Evolutionary conservation across 1,140 invertebrate genomes (phyloP).

Genomic region (Diorhabda carinulata): DNA sequence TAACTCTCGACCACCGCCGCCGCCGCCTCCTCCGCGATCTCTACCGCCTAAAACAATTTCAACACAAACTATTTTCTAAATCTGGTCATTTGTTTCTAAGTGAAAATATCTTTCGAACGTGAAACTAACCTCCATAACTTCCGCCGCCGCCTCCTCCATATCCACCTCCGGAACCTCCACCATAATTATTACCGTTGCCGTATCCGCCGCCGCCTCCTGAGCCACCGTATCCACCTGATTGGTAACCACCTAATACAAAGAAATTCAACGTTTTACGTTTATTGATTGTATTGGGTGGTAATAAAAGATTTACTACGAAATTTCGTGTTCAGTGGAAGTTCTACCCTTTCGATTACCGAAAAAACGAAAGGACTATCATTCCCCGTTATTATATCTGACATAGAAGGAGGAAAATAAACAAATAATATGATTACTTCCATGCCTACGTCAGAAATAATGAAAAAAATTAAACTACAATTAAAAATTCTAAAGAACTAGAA

Average conservation of each 20-base stretch:
- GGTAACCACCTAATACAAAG: constrained; percentile 24
- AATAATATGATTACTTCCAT: constrained; percentile 18
- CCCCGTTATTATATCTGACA: constrained; percentile 23
- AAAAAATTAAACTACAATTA: background rate
- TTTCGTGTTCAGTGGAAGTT: constrained; percentile 24
- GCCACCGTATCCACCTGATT: constrained; percentile 27
- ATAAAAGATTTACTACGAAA: background rate
- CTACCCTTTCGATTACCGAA: constrained; percentile 26
- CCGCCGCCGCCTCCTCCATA: constrained; percentile 26
- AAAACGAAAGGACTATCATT: constrained; percentile 29
- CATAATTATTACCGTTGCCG: constrained; percentile 29
- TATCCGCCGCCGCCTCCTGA: constrained; percentile 25
- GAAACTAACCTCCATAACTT: constrained; percentile 29
- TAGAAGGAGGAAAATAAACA: constrained; percentile 23
- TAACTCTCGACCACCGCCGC: constrained; percentile 31
- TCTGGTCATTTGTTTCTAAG: background rate
- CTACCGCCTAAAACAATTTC: background rate
- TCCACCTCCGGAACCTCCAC: constrained; percentile 26
- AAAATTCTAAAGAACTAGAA: background rate
- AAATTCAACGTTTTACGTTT: background rate
- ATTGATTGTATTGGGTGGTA: too few species aligned
- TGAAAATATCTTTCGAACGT: background rate
- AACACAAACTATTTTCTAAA: too few species aligned
- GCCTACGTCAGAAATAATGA: constrained; percentile 23
- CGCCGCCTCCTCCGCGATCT: constrained; percentile 30